Base-by-base conservation (phyloP, 35 echinoderm and acorn worm genomes). In the Holothuria glaberrima region DNA sequence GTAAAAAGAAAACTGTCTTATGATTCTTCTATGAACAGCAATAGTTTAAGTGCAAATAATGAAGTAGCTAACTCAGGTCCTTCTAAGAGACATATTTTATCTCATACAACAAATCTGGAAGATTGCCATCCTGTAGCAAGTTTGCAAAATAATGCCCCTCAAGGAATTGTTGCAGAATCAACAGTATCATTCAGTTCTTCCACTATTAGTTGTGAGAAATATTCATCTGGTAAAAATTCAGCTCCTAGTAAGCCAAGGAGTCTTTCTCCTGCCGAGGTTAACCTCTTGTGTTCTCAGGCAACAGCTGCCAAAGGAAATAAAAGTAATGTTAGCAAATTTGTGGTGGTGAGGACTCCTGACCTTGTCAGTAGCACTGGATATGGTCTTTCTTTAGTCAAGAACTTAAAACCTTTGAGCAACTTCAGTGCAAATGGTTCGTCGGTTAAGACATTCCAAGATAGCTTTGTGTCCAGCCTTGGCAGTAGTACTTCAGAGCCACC, bases 311-410 rank as follows among this genome's bases (percentile, higher is more conserved):
- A 84, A 54, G 13, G 4, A 61, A 36, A n/a, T 4, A 78, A 48
- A 22, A 78, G 41, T 21, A 54, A 54, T 9, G 26, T 87, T 29
- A 69, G 85, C 25, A 87, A 71, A 31, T 33, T 50, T 20, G 65
- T 87, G 16, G 85, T 87, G 33, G 85, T 87, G 66, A 87, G 85
- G 65, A 87, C 85, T 20, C 85, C 85, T 36, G 85, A 87, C 24
- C 24, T 87, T 19, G 85, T 87, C 1, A 71, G 70, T 12, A 67
- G 54, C 30, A 87, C 85, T 5, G 85, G 85, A 17, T 87, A 87
- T 50, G 62, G 61, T 26, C 85, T 87, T 26, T 71, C 60, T 9
- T 19, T 67, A 20, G 66, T 34, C 6, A 71, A 87, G 32, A 70
- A 67, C 29, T 35, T 87, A 34, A 34, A 70, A 31, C 61, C 85